These are phyloP conservation scores for Paracentrotus lividus DNA, from an alignment of 53 echinoderm and acorn worm species.

Conservation along the genomic window DNA sequence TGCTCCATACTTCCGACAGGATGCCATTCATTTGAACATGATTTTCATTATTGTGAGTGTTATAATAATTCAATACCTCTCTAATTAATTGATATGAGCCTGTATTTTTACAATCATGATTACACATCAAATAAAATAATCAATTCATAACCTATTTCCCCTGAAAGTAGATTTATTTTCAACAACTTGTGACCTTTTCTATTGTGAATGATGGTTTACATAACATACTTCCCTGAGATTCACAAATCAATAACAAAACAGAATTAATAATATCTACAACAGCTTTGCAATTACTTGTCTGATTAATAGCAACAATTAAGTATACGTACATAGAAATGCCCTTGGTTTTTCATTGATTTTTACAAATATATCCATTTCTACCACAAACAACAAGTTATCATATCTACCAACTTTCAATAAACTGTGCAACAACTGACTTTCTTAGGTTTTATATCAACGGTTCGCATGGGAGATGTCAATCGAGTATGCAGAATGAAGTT, in stretches of 20 bases:
- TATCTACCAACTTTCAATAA: neutral
- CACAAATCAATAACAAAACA: neutral
- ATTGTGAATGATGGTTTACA: conserved; percentile 9
- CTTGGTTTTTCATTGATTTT: neutral
- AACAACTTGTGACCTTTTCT: neutral
- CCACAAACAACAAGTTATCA: neutral
- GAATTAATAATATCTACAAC: conserved; percentile 5
- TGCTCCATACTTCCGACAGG: neutral
- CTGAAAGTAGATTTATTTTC: neutral
- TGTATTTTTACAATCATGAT: neutral
- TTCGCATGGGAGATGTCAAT: too few species aligned
- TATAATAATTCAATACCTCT: neutral
- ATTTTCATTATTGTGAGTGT: neutral
- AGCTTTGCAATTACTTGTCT: neutral
- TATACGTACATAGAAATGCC: conserved; percentile 9
- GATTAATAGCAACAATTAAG: neutral
- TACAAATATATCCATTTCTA: neutral
- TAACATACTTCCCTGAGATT: conserved; percentile 21
- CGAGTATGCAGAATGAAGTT: too few species aligned
- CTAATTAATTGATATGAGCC: neutral
- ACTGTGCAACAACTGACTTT: too few species aligned
- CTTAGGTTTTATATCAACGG: too few species aligned
- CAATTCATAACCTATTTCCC: neutral
- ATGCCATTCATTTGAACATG: neutral
- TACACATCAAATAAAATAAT: neutral